Conservation (phyloP, 2,113 vertebrate species). For the Eleginops maclovinus region DNA sequence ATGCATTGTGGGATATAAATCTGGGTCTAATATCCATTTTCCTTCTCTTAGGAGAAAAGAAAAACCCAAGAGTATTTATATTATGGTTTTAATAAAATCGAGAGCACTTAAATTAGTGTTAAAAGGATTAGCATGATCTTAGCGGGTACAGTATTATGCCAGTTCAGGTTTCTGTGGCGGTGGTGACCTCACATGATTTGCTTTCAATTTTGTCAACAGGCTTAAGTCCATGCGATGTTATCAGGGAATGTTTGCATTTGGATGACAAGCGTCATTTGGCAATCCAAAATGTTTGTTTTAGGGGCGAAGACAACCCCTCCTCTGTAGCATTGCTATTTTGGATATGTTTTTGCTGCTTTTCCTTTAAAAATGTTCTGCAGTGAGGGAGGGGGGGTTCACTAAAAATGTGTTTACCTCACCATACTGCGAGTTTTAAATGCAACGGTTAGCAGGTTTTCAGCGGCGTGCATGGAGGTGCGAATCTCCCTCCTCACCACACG, state of each 20-base stretch:
- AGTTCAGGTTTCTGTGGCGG: constrained; percentile 11
- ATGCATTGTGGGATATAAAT: constrained; percentile 75
- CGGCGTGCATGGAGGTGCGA: constrained; percentile 72
- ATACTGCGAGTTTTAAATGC: constrained; percentile 79
- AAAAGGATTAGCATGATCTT: constrained; percentile 50
- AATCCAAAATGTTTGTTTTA: constrained; percentile 66
- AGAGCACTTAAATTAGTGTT: constrained; percentile 57
- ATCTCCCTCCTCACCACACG: constrained; percentile 74
- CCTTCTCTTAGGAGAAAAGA: constrained; percentile 56
- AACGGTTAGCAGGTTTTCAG: constrained; percentile 81
- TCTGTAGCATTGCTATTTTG: constrained; percentile 38
- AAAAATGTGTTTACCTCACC: constrained; percentile 79
- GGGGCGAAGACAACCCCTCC: constrained; percentile 39
- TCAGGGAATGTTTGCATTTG: constrained; percentile 66
- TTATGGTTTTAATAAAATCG: constrained; percentile 66
- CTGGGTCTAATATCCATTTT: constrained; percentile 74
- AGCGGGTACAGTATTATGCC: constrained; percentile 35
- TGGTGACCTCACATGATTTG: constrained; percentile 38
- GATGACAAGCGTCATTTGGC: constrained; percentile 68
- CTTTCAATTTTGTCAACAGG: constrained; percentile 55
- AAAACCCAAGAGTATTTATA: constrained; percentile 69
- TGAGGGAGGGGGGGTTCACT: constrained; percentile 18
- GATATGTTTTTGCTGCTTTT: constrained; percentile 49
- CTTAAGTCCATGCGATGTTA: constrained; percentile 48
- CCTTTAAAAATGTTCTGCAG: constrained; percentile 38